phyloP scores from a whole-genome alignment of 2,888 invertebrate genomes.

The Tineola bisselliella region DNA sequence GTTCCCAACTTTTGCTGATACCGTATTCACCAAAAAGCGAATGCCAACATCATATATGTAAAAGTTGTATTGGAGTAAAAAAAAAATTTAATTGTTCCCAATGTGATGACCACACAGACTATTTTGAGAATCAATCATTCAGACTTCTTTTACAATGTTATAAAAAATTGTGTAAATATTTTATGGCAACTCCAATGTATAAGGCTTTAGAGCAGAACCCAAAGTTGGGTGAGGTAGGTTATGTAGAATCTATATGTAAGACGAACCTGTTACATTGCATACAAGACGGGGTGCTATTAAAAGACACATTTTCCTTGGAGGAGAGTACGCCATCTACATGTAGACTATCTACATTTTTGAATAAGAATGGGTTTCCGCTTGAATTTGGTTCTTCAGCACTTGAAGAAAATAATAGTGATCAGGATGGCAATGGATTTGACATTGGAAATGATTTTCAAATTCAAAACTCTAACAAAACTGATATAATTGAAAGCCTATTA shows the following conservation, averaged over 20 bases:
- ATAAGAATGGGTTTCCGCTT: no score
- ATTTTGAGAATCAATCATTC: constrained; percentile 83
- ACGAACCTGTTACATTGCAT: constrained; percentile 77
- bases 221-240: no score
- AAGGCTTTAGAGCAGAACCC: constrained; percentile 44
- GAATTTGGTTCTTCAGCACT: no score
- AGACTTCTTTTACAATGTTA: constrained; percentile 87
- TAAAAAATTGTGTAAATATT: constrained; percentile 86
- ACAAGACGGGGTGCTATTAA: constrained; percentile 81
- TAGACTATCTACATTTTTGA: no score
- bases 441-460: no score
- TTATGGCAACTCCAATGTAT: constrained; percentile 78
- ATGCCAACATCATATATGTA: constrained; percentile 92
- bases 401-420: no score
- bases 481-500: no score
- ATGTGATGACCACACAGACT: constrained; percentile 86
- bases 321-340: neutral
- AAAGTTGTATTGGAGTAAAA: constrained; percentile 74
- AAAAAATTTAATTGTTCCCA: constrained; percentile 67
- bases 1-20: constrained; percentile 82
- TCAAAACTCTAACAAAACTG: no score
- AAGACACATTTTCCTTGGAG: constrained; percentile 56
- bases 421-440: no score
- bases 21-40: constrained; percentile 82
- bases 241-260: constrained; percentile 31